phyloP scores from a whole-genome alignment of 2,797 vertebrate genomes.

The Loris lydekkerianus region DNA sequence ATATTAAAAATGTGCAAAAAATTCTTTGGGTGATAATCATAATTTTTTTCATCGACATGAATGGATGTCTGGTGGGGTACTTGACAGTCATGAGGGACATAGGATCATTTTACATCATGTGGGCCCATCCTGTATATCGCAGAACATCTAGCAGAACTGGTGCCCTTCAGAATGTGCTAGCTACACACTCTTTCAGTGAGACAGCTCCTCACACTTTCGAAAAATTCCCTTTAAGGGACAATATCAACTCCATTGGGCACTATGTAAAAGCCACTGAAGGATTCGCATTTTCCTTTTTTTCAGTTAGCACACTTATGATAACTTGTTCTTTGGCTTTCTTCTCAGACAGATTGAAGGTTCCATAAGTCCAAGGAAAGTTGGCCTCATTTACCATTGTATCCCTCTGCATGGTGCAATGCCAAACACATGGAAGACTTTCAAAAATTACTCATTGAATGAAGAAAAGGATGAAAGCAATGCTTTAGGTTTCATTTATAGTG shows the following conservation, averaged over 20 bases:
- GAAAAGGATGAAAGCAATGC: not conserved
- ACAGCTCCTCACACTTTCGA: not conserved
- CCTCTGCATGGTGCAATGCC: not conserved
- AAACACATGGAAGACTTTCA: not conserved
- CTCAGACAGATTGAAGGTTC: slow-evolving; percentile 12
- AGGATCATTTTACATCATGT: not conserved
- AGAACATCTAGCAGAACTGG: not conserved
- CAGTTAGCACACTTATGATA: not conserved
- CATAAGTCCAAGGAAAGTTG: not conserved
- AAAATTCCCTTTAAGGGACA: not conserved
- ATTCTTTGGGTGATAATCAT: slow-evolving; percentile 19
- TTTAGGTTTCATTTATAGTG: not conserved
- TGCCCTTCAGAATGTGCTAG: slow-evolving; percentile 27
- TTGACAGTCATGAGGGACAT: slow-evolving; percentile 40
- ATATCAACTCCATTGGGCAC: not conserved
- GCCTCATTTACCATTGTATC: not conserved
- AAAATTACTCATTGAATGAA: slow-evolving; percentile 13
- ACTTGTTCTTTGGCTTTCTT: slow-evolving; percentile 10
- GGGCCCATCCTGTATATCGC: not conserved
- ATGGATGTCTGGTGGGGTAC: slow-evolving; percentile 27
- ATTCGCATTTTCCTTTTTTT: not conserved
- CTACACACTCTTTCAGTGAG: not conserved
- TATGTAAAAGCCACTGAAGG: not conserved
- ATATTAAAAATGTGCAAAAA: slow-evolving; percentile 61
- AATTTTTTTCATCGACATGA: not conserved